Conservation (phyloP, 1,140 invertebrate species). For the Temnothorax nylanderi region DNA sequence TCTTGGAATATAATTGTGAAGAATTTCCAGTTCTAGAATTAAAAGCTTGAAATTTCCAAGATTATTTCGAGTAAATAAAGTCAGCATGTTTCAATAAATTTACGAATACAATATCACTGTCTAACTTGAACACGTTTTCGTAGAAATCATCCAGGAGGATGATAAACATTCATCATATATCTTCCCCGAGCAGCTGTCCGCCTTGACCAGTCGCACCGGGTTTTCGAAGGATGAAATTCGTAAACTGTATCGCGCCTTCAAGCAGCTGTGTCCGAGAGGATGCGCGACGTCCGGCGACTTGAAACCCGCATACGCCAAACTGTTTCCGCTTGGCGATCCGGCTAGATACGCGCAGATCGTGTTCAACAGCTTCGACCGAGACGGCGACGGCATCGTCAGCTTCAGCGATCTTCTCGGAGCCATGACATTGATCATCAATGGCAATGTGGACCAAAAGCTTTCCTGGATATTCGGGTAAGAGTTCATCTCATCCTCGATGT, state of each 20-base stretch:
- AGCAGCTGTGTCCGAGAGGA: conserved; percentile 79
- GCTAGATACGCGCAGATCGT: conserved; percentile 79
- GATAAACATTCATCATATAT: conserved; percentile 64
- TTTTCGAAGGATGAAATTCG: conserved; percentile 79
- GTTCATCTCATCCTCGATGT: background rate
- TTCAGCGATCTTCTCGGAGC: conserved; percentile 78
- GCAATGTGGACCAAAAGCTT: conserved; percentile 78
- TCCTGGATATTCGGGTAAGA: conserved; percentile 81
- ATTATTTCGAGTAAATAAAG: background rate
- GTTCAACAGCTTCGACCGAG: conserved; percentile 79
- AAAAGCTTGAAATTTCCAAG: background rate
- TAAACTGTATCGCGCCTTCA: conserved; percentile 79
- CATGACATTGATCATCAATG: conserved; percentile 76
- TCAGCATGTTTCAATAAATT: conserved; percentile 54
- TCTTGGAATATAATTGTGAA: background rate
- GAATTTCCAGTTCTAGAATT: background rate
- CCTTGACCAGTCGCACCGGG: conserved; percentile 73
- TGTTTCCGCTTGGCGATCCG: conserved; percentile 80
- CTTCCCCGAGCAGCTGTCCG: conserved; percentile 73
- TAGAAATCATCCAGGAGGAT: conserved; percentile 67
- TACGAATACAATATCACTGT: conserved; percentile 12
- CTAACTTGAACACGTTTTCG: conserved; percentile 52
- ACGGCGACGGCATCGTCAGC: conserved; percentile 78
- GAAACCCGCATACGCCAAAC: conserved; percentile 78
- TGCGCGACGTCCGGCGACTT: conserved; percentile 74